phyloP scores from a whole-genome alignment of 2,888 invertebrate genomes.

The Carterocephalus palaemon region DNA sequence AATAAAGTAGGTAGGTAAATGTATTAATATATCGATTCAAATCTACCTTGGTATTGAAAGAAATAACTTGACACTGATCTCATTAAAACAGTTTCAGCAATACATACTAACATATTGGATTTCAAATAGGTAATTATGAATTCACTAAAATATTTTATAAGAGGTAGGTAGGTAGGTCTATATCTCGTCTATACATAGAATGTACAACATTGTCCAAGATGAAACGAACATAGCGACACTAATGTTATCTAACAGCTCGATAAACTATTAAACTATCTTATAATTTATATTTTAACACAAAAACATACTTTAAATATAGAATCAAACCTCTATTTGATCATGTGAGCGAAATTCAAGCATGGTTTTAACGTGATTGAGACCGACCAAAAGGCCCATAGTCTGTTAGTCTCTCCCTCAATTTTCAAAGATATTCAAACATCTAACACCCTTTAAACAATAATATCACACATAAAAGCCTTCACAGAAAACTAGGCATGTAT shows the following conservation, averaged over 20 bases:
- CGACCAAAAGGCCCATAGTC: constrained; percentile 56
- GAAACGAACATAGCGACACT: constrained; percentile 9
- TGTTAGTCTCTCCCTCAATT: constrained; percentile 75
- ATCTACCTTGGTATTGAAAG: constrained; percentile 11
- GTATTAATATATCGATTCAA: not conserved
- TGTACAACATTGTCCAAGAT: constrained; percentile 10
- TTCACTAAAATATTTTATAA: not conserved
- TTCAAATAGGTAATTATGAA: no score
- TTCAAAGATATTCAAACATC: constrained; percentile 47
- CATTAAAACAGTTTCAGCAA: not conserved
- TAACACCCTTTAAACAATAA: constrained; percentile 35
- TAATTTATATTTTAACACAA: not conserved
- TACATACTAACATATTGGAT: no score
- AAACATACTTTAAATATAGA: not conserved
- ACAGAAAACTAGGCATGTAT: constrained; percentile 51
- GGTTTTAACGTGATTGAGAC: constrained; percentile 49
- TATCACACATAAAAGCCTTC: constrained; percentile 41
- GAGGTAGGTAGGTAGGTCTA: not conserved
- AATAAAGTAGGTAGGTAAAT: constrained; percentile 19
- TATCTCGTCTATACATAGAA: no score
- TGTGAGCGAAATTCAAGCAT: constrained; percentile 44
- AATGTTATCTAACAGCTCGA: constrained; percentile 19
- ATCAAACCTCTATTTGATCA: not conserved
- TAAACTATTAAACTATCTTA: not conserved
- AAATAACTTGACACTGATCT: not conserved